Evolutionary conservation across 2,113 vertebrate genomes (phyloP).

Genomic region (Charina bottae): DNA sequence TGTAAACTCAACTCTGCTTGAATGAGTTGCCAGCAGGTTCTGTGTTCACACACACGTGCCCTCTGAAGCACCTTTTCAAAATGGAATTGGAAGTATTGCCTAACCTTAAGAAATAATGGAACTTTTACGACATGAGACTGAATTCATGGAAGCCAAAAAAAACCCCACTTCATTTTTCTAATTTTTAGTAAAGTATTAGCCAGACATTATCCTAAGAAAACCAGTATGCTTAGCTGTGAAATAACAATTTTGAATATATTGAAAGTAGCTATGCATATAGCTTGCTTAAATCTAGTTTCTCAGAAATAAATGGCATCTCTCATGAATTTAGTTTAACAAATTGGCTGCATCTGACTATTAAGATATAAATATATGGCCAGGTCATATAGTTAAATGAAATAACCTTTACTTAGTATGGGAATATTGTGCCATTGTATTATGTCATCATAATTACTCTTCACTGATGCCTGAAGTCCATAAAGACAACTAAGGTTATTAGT

Average conservation of each 20-base stretch:
- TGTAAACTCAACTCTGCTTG: not conserved
- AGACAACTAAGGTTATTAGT: not conserved
- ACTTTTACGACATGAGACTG: not conserved
- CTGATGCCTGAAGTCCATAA: not conserved
- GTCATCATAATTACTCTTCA: not conserved
- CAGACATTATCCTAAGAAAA: not conserved
- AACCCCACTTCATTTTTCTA: not conserved
- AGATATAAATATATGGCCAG: not conserved
- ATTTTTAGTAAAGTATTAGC: conserved; percentile 8
- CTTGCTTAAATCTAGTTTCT: not conserved
- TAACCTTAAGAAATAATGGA: not conserved
- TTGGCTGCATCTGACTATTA: not conserved
- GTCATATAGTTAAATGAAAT: not conserved
- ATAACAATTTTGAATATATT: not conserved
- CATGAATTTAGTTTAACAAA: not conserved
- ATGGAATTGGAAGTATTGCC: not conserved
- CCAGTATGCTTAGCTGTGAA: not conserved
- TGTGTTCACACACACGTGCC: not conserved
- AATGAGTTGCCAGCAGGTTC: not conserved
- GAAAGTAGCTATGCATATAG: not conserved
- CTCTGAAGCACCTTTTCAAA: not conserved
- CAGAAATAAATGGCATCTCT: not conserved
- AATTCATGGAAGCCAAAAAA: conserved; percentile 6
- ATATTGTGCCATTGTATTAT: not conserved
- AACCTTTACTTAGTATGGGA: not conserved